Conservation (phyloP, 2,797 vertebrate species). For the Sorex maritimensis region DNA sequence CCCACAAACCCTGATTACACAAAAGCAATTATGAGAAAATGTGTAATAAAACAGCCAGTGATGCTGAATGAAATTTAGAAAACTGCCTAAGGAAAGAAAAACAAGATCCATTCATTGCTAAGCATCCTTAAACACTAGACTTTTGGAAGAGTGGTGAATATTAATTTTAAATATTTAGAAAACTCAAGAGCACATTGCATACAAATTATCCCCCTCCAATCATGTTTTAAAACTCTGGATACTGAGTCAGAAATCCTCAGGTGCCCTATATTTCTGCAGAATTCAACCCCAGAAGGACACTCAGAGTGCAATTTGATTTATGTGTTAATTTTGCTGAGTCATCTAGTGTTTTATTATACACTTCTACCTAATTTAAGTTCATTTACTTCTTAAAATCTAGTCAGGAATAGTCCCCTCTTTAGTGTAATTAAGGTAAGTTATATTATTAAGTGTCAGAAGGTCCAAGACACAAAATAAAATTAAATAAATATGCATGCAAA, state of each 20-base stretch:
- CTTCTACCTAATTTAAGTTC: conserved; percentile 78
- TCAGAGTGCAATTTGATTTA: conserved; percentile 77
- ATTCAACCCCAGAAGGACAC: conserved; percentile 68
- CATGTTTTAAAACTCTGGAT: conserved; percentile 57
- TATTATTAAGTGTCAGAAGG: conserved; percentile 80
- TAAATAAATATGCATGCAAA: conserved; percentile 74
- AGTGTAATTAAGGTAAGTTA: conserved; percentile 80
- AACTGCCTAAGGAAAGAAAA: conserved; percentile 76
- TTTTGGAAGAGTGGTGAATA: conserved; percentile 85
- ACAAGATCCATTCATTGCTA: conserved; percentile 77
- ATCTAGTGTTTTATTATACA: conserved; percentile 70
- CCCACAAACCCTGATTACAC: conserved; percentile 85
- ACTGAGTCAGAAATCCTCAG: conserved; percentile 76
- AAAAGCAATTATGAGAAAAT: conserved; percentile 89
- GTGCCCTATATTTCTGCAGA: conserved; percentile 13
- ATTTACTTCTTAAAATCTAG: conserved; percentile 79
- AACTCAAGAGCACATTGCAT: conserved; percentile 64
- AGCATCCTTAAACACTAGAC: conserved; percentile 86
- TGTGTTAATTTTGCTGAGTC: conserved; percentile 68
- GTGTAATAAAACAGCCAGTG: conserved; percentile 87
- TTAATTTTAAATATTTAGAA: conserved; percentile 84
- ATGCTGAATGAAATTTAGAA: conserved; percentile 81
- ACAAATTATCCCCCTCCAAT: conserved; percentile 2
- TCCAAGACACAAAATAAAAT: conserved; percentile 75
- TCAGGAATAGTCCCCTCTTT: conserved; percentile 68